Evolutionary conservation across 2,113 vertebrate genomes (phyloP).

Genomic region (Microcebus tavaratra): DNA sequence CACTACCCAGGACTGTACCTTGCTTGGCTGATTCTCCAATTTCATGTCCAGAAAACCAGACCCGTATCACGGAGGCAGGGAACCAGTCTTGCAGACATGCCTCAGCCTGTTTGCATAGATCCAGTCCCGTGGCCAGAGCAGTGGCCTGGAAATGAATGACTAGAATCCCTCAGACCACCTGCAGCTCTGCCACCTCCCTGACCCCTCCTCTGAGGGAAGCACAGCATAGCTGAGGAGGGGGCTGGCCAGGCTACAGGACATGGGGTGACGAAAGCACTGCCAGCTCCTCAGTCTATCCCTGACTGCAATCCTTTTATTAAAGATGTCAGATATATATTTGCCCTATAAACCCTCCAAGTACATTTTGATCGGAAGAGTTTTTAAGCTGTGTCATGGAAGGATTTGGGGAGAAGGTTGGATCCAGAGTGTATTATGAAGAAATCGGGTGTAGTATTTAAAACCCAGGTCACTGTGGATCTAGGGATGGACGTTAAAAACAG

Average conservation of each 20-base stretch:
- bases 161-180: neutral
- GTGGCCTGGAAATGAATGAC: neutral
- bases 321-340: neutral
- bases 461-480: neutral
- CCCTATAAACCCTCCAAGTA: neutral
- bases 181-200: neutral
- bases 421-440: neutral
- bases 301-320: neutral
- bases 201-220: neutral
- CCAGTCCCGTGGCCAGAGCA: neutral
- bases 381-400: neutral
- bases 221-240: neutral
- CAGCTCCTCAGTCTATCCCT: neutral
- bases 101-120: neutral
- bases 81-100: neutral
- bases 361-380: neutral
- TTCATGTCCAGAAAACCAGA: neutral
- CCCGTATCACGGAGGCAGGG: neutral
- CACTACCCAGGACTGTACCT: neutral
- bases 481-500: neutral
- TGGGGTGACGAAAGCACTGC: fast-evolving
- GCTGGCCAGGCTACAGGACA: neutral
- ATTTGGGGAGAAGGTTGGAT: neutral
- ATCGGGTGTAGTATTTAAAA: neutral
- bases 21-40: neutral